These are phyloP conservation scores for Spinus olivaceus DNA, from an alignment of 2,797 vertebrate species.

Conservation along the genomic window DNA sequence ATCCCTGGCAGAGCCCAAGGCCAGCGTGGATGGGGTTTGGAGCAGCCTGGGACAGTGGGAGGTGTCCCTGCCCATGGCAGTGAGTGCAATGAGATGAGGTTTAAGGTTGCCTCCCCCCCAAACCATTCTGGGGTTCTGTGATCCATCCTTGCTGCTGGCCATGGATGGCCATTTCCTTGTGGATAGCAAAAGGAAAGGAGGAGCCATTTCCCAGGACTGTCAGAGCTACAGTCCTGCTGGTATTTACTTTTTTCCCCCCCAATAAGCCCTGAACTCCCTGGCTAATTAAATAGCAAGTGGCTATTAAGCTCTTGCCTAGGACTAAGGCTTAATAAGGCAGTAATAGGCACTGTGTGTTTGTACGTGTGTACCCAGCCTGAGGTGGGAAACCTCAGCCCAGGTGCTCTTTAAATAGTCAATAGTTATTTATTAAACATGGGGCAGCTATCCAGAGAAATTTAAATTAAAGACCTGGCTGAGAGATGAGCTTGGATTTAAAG, in stretches of 20 bases:
- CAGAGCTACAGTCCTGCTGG: neutral
- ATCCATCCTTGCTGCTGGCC: neutral
- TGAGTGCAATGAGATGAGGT: accelerated
- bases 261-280: neutral
- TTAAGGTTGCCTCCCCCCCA: neutral
- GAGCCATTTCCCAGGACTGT: neutral
- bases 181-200: neutral
- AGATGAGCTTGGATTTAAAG: constrained; percentile 47
- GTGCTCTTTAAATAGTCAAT: constrained; percentile 53
- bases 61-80: neutral
- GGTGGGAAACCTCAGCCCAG: constrained; percentile 32
- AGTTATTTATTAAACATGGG: constrained; percentile 49
- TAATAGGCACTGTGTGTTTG: neutral
- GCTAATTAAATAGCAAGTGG: constrained; percentile 34
- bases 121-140: neutral
- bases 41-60: neutral
- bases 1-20: neutral
- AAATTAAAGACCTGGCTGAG: constrained; percentile 37
- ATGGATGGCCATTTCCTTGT: accelerated
- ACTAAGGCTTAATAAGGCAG: constrained; percentile 30
- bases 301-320: neutral
- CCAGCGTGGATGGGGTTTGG: accelerated
- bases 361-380: constrained; percentile 1
- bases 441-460: constrained; percentile 38
- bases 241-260: neutral